Evolutionary conservation across 2,797 vertebrate species (phyloP).

Genomic region (Malurus splendens): DNA sequence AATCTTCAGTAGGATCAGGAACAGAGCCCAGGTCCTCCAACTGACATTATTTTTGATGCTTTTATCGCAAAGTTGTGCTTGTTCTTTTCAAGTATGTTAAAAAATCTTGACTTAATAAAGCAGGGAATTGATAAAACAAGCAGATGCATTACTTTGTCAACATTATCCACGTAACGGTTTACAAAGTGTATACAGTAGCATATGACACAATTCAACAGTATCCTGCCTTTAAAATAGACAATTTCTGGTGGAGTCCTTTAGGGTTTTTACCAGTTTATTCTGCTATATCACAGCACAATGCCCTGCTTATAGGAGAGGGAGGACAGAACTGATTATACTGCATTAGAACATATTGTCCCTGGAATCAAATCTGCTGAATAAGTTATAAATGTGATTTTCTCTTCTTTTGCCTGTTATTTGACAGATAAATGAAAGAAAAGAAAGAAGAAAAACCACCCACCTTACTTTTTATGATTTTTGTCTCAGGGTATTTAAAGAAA

Average conservation of each 20-base stretch:
- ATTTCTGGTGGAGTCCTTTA: conserved; percentile 30
- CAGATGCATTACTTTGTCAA: background rate
- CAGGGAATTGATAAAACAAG: background rate
- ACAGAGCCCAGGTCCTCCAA: background rate
- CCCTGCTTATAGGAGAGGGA: conserved; percentile 28
- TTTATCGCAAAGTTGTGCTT: background rate
- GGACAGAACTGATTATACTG: conserved; percentile 43
- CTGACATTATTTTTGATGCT: background rate
- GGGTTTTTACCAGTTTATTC: conserved; percentile 22
- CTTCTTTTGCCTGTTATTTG: background rate
- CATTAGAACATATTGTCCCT: background rate
- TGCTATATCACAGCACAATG: conserved; percentile 20
- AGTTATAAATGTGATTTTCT: conserved; percentile 4
- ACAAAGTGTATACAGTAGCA: background rate
- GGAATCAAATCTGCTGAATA: conserved; percentile 30
- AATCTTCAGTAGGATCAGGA: background rate
- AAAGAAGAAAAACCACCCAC: background rate
- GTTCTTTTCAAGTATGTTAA: background rate
- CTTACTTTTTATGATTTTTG: background rate
- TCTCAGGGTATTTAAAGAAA: background rate
- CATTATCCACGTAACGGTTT: background rate
- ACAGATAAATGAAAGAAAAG: background rate
- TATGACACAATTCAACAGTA: background rate
- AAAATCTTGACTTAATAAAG: background rate
- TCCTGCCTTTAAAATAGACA: conserved; percentile 4